Evolutionary conservation across 2,797 vertebrate genomes (phyloP).

Genomic region (Jordanella pulchra): DNA sequence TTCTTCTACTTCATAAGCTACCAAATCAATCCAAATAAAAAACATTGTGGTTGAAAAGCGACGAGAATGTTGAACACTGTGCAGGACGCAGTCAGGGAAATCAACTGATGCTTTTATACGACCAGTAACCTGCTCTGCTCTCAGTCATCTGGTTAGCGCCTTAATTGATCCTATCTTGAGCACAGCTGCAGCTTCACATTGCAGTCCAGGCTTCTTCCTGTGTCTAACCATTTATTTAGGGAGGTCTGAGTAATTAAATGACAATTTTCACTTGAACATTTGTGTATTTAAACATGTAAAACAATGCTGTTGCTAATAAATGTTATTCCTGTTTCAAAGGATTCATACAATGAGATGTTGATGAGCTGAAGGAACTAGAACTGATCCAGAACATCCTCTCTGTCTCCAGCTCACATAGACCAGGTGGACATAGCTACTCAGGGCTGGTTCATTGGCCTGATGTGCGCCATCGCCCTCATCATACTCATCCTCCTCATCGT

Average conservation of each 20-base stretch:
- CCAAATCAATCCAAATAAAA: too few species aligned
- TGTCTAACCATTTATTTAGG: not conserved
- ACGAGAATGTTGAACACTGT: too few species aligned
- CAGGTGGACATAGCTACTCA: slow-evolving; percentile 96
- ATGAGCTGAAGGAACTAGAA: not conserved
- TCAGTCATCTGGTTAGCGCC: too few species aligned
- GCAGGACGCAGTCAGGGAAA: too few species aligned
- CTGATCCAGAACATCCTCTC: slow-evolving; percentile 8
- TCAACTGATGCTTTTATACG: too few species aligned
- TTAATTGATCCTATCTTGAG: not conserved
- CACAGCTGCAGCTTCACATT: not conserved
- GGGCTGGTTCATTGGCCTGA: slow-evolving; percentile 99
- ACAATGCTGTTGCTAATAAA: not conserved
- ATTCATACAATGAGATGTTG: not conserved
- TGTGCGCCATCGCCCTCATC: slow-evolving; percentile 97
- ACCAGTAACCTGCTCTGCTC: too few species aligned
- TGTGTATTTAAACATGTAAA: not conserved
- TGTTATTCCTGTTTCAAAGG: not conserved
- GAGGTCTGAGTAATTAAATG: not conserved
- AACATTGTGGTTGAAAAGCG: too few species aligned
- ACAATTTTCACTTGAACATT: not conserved
- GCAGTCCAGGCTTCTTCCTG: not conserved
- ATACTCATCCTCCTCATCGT: slow-evolving; percentile 96
- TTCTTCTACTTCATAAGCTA: too few species aligned
- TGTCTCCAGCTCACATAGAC: slow-evolving; percentile 87